Conservation (phyloP, 2,888 invertebrate species). For the Philaethria dido region DNA sequence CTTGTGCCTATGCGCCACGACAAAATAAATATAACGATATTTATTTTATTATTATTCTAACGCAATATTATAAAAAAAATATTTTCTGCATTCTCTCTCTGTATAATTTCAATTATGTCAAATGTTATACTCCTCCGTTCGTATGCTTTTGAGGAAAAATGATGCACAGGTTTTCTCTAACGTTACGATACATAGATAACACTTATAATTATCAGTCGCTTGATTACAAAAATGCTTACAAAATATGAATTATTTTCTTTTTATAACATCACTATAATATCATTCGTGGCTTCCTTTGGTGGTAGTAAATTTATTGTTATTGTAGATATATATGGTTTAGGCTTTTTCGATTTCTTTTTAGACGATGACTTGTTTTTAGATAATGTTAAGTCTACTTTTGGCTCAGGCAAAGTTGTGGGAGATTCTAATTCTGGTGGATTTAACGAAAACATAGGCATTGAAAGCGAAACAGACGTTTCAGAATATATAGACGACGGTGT, state of each 20-base stretch:
- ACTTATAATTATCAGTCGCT: neutral
- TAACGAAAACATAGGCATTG: conserved; percentile 26
- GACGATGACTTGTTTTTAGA: neutral
- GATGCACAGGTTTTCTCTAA: too few relatives aligned
- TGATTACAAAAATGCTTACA: neutral
- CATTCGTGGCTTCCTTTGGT: conserved; percentile 27
- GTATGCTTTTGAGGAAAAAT: too few relatives aligned
- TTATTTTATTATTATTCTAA: too few relatives aligned
- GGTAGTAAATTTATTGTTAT: conserved; percentile 41
- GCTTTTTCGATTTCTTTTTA: neutral
- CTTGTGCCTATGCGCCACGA: too few relatives aligned
- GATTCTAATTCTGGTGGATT: conserved; percentile 16
- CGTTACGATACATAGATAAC: too few relatives aligned
- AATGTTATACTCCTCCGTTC: too few relatives aligned
- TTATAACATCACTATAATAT: conserved; percentile 39
- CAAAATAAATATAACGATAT: too few relatives aligned
- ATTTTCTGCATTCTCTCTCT: too few relatives aligned
- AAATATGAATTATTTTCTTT: neutral
- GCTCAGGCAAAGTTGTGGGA: conserved; percentile 23
- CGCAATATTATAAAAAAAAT: too few relatives aligned
- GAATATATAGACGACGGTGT: neutral
- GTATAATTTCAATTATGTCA: too few relatives aligned
- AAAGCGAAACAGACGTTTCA: neutral
- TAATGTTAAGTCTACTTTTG: conserved; percentile 1
- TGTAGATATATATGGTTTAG: conserved; percentile 28